Base-by-base conservation (phyloP, 2,888 invertebrate species). In the Pyrocoelia pectoralis region DNA sequence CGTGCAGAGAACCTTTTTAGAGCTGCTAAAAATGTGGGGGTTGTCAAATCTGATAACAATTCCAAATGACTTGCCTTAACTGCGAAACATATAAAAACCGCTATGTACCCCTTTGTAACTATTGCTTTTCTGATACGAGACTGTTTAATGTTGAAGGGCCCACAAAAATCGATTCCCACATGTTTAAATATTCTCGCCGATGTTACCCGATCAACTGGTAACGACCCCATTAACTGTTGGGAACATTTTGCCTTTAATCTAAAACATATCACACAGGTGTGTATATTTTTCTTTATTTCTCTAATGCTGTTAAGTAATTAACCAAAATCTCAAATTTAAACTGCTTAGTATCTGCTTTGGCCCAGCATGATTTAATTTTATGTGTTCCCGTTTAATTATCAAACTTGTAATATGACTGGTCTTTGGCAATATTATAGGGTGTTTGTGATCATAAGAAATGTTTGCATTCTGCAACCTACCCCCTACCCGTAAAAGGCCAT, bases 41-140 rank as follows among this genome's bases (percentile, higher is more conserved):
- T 72, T 0, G 74, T 70, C 2, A 77, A 19, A 28, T 74, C 70
- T 3, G 68, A 68, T 0, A 77, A 76, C 0, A 77, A 50, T 65
- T 79, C 78, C 3, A 78, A 41, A 56, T 79, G 76, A 10, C 78
- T 64, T 0, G 79, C 77, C 60, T 74, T 76, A 0, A 70, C 69
- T 0, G 70, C 54, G 18, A 77, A 56, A 50, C 77, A 79, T 1
- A 77, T 67, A 56, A 79, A 79, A 1, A 74, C 13, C 3, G 59
- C 52, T 14, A 72, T 60, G 19, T 69, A 69, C 8, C 52, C 51
- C 28, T 69, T 69, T 12, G 43, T 68, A 66, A 41, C 28, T 19
- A 55, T 61, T 1, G 29, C 13, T 5, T 41, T 48, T 29, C 58
- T 29, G 1, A 40, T 41, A 24, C 12, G 18, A 0, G 50, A 33